Evolutionary conservation across 2,797 vertebrate species (phyloP).

Genomic region (Heliangelus exortis): DNA sequence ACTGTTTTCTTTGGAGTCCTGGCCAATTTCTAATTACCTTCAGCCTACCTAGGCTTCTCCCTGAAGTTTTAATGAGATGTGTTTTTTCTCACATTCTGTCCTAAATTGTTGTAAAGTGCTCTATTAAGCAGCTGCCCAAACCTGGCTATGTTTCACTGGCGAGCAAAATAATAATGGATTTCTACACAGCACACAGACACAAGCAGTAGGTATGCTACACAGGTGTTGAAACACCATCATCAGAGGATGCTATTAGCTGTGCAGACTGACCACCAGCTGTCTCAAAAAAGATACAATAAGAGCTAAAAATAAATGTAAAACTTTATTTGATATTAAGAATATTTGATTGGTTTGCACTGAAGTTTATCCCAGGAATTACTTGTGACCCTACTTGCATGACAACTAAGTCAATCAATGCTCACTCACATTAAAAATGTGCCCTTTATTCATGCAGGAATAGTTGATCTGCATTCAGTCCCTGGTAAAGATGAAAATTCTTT

Average conservation of each 20-base stretch:
- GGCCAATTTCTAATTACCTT: constrained; percentile 4
- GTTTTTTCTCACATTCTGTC: background rate
- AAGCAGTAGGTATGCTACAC: background rate
- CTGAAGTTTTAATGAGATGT: background rate
- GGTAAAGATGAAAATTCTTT: background rate
- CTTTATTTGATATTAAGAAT: constrained; percentile 10
- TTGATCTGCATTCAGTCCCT: background rate
- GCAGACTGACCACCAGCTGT: background rate
- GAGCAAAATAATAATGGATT: background rate
- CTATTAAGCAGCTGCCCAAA: constrained; percentile 22
- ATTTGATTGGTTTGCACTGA: background rate
- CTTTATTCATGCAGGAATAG: background rate
- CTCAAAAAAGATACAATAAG: background rate
- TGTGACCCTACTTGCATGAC: background rate
- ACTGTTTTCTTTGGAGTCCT: background rate
- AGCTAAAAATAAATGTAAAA: background rate
- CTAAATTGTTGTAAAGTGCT: background rate
- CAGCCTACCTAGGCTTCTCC: background rate
- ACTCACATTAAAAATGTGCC: background rate
- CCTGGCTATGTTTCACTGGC: background rate
- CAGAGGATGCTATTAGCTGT: background rate
- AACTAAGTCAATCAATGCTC: background rate
- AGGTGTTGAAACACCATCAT: background rate
- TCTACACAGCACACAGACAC: background rate
- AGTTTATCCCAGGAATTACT: constrained; percentile 13